Conservation (phyloP, 2,797 vertebrate species). For the Eulemur mongoz region DNA sequence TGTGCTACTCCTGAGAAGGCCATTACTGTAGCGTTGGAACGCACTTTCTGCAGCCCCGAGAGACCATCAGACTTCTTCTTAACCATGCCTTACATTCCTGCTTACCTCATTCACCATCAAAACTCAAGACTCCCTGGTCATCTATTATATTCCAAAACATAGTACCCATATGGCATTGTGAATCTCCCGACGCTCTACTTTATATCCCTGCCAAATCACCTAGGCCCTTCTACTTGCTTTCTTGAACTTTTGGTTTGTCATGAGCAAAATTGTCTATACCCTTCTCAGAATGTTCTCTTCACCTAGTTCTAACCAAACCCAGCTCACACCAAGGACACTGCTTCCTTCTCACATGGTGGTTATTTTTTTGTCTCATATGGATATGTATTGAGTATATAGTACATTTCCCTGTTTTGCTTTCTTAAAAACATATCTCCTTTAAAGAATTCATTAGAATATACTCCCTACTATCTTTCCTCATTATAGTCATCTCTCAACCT, state of each 20-base stretch:
- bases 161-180: background rate
- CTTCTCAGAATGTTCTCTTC: background rate
- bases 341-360: background rate
- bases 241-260: background rate
- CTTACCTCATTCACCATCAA: background rate
- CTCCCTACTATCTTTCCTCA: background rate
- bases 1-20: background rate
- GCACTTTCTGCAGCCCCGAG: background rate
- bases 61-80: background rate
- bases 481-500: background rate
- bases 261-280: background rate
- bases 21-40: background rate
- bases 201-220: background rate
- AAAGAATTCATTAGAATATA: background rate
- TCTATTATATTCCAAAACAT: background rate
- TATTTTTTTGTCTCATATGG: background rate
- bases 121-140: background rate
- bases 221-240: background rate
- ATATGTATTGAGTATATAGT: background rate
- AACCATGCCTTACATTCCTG: background rate
- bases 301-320: background rate
- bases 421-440: background rate
- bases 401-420: background rate
- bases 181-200: background rate
- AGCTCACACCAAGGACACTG: background rate